These are phyloP conservation scores for Tetrax tetrax DNA, from an alignment of 2,113 vertebrate genomes.

Conservation along the genomic window DNA sequence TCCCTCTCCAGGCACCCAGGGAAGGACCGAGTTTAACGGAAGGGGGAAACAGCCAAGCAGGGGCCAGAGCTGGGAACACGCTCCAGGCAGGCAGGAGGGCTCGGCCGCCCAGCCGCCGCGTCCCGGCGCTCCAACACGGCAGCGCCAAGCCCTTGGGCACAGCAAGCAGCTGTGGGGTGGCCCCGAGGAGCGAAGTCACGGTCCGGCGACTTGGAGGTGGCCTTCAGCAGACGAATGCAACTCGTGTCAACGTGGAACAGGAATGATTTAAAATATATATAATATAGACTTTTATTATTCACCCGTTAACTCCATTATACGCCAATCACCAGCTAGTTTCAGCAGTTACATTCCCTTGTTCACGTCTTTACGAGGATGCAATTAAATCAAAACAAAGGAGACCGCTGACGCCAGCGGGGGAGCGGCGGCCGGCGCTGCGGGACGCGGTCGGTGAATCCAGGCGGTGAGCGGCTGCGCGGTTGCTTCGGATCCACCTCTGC, in stretches of 20 bases:
- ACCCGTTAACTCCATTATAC: conserved; percentile 83
- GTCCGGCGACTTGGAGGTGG: background rate
- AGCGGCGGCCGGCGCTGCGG: background rate
- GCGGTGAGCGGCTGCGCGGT: background rate
- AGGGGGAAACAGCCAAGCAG: background rate
- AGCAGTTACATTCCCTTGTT: conserved; percentile 81
- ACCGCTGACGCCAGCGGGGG: conserved; percentile 9
- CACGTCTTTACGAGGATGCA: conserved; percentile 68
- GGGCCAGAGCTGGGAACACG: background rate
- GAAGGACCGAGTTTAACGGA: background rate
- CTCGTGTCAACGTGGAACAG: conserved; percentile 68
- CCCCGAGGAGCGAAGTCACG: background rate
- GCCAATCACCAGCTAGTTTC: conserved; percentile 79
- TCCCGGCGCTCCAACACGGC: background rate
- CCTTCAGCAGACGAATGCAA: conserved; percentile 18
- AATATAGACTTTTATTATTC: conserved; percentile 86
- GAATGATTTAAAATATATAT: conserved; percentile 82
- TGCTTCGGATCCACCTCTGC: conserved; percentile 30
- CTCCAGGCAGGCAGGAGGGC: background rate
- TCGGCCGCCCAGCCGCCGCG: background rate
- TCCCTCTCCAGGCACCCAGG: background rate
- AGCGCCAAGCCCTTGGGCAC: accelerated
- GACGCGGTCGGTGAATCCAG: conserved; percentile 3
- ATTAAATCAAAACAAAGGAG: conserved; percentile 65
- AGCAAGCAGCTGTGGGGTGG: background rate